phyloP scores from a whole-genome alignment of 2,888 invertebrate genomes.

The Lampropteryx suffumata region DNA sequence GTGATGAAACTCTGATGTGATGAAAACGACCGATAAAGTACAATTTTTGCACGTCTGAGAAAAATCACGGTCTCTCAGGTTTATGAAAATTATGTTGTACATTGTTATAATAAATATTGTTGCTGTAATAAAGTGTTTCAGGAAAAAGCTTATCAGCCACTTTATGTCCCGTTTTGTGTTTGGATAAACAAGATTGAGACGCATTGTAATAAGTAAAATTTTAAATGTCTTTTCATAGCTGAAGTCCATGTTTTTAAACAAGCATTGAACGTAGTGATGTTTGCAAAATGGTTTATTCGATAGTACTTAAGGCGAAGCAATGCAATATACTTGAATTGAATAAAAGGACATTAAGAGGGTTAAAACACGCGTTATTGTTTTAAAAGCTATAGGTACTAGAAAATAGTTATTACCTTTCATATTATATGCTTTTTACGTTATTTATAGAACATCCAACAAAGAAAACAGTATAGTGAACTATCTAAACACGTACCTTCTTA shows the following conservation, averaged over 20 bases:
- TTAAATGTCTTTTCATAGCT: constrained; percentile 16
- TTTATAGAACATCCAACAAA: no score
- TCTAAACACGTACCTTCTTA: no score
- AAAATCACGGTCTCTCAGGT: constrained; percentile 7
- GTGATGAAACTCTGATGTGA: constrained; percentile 11
- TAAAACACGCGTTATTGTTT: no score
- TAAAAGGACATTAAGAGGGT: no score
- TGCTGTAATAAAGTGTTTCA: neutral
- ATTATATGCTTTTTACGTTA: no score
- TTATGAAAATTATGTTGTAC: constrained; percentile 8
- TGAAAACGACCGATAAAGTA: constrained; percentile 8
- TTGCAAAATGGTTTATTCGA: neutral
- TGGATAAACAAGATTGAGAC: neutral
- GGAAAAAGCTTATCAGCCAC: constrained; percentile 1
- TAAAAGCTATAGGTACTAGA: no score
- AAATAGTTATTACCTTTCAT: no score
- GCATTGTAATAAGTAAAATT: constrained; percentile 5
- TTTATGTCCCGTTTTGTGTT: constrained; percentile 2
- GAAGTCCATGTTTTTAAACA: constrained; percentile 14
- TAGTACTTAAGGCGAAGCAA: constrained; percentile 3
- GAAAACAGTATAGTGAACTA: no score
- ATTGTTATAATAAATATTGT: neutral
- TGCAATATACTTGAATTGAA: no score
- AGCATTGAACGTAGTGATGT: no score
- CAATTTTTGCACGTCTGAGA: constrained; percentile 15